Conservation (phyloP, 1,140 invertebrate species). For the Lordiphosa stackelbergi region DNA sequence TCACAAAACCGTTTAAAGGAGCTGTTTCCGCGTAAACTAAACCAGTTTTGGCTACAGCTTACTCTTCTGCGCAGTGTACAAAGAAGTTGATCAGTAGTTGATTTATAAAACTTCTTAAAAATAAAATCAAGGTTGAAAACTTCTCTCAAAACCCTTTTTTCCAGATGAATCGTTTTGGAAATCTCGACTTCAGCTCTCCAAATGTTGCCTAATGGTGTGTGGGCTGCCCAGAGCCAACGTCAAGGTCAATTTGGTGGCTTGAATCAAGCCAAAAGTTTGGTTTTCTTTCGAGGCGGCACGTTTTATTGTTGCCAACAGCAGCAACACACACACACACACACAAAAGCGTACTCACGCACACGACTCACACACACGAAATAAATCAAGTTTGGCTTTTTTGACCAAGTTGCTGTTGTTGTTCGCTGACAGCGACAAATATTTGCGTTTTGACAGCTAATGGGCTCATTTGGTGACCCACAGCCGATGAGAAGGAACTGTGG, state of each 20-base stretch:
- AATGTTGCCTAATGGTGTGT: slow-evolving; percentile 21
- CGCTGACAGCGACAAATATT: slow-evolving; percentile 64
- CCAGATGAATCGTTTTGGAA: too few relatives aligned
- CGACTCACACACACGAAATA: slow-evolving; percentile 58
- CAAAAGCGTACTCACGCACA: background rate
- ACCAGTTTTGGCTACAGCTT: too few relatives aligned
- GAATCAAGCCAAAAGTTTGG: slow-evolving; percentile 4
- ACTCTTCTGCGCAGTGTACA: too few relatives aligned
- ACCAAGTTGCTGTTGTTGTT: slow-evolving; percentile 33
- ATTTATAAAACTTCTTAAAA: too few relatives aligned
- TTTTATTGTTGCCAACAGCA: slow-evolving; percentile 51
- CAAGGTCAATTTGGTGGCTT: slow-evolving; percentile 11
- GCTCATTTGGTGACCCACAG: slow-evolving; percentile 55
- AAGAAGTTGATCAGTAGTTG: too few relatives aligned
- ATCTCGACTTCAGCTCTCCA: background rate
- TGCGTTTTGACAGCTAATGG: slow-evolving; percentile 72
- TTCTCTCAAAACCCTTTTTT: too few relatives aligned
- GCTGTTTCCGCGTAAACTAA: too few relatives aligned
- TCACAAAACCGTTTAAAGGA: too few relatives aligned
- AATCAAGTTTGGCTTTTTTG: slow-evolving; percentile 69
- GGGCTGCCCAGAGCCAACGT: slow-evolving; percentile 20
- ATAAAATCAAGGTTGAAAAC: too few relatives aligned
- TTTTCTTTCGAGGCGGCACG: slow-evolving; percentile 45
- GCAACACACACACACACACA: slow-evolving; percentile 24
- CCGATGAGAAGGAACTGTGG: background rate